These are phyloP conservation scores for Malurus cyaneus DNA, from an alignment of 2,113 vertebrate species.

Conservation along the genomic window DNA sequence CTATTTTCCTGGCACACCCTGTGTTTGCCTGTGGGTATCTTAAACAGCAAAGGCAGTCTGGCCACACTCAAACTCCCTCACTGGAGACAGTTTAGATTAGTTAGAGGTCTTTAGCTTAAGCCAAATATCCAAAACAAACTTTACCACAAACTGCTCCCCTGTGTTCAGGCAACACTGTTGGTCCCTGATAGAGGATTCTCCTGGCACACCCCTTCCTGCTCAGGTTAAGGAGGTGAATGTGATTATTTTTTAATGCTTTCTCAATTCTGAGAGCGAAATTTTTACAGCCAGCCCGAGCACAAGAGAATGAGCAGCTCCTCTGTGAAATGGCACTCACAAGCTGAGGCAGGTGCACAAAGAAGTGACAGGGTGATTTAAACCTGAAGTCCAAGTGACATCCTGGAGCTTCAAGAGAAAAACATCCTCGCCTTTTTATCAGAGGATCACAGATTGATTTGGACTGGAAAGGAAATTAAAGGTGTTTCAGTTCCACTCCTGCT, in stretches of 20 bases:
- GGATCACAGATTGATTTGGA: neutral
- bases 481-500: neutral
- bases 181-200: neutral
- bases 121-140: neutral
- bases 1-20: conserved; percentile 10
- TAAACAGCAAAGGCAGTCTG: neutral
- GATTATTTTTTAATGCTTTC: neutral
- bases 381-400: neutral
- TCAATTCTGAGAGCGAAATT: neutral
- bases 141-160: neutral
- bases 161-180: neutral
- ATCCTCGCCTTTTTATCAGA: neutral
- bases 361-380: neutral
- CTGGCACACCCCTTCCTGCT: neutral
- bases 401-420: neutral
- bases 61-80: neutral
- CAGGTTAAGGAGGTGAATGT: accelerated
- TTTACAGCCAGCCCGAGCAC: neutral
- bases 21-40: neutral
- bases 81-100: neutral
- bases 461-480: neutral
- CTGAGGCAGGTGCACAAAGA: neutral
- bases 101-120: neutral
- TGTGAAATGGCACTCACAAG: neutral
- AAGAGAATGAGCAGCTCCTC: neutral